Percentiles rank a stretch among this genome's conserved stretches.
Conservation (phyloP, 1,140 invertebrate species). For the Chrysomallon squamiferum region DNA sequence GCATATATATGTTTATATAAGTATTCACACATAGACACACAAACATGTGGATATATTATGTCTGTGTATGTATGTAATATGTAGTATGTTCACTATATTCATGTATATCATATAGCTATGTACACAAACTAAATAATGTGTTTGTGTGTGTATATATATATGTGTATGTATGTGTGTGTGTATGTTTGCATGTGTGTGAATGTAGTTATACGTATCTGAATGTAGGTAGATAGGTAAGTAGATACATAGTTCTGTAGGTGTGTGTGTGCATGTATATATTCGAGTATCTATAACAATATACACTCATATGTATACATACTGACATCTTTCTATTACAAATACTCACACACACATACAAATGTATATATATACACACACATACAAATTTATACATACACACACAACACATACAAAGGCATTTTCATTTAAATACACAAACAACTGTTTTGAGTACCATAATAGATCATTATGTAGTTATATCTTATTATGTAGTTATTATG, state of each 20-base stretch:
- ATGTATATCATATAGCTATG: not conserved
- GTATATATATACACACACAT: not conserved
- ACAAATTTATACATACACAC: not conserved
- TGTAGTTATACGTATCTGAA: not conserved
- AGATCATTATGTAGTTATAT: too few relatives aligned
- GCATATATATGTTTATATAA: too few relatives aligned
- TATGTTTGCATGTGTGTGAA: not conserved
- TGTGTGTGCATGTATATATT: not conserved
- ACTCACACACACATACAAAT: not conserved
- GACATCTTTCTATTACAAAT: not conserved
- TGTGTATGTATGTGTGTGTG: too few relatives aligned
- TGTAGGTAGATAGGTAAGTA: not conserved
- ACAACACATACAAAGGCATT: not conserved
- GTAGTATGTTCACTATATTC: not conserved
- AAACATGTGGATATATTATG: too few relatives aligned
- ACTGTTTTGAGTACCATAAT: too few relatives aligned
- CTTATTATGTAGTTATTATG: too few relatives aligned
- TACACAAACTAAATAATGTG: not conserved
- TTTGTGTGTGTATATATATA: too few relatives aligned
- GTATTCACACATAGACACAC: not conserved
- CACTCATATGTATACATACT: not conserved
- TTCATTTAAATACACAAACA: too few relatives aligned
- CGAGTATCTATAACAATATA: not conserved
- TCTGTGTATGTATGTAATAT: not conserved
- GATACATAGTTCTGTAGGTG: not conserved